Evolutionary conservation across 2,888 invertebrate species (phyloP), one percentile per base, ranked within the genome.

Genomic region (Exocentrus adspersus): DNA sequence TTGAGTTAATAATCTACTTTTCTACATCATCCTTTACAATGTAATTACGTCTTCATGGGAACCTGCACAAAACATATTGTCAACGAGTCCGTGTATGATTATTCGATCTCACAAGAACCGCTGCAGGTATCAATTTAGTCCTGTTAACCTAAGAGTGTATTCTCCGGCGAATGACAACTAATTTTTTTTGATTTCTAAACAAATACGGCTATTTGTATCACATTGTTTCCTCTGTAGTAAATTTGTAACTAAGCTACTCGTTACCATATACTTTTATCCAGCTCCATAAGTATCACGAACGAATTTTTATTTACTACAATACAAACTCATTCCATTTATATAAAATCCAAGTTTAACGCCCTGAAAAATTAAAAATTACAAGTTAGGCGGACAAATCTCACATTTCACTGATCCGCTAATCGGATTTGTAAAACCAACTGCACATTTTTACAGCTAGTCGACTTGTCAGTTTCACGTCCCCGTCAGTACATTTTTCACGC

Each of bases 21-120:
- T 62, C 60, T 61, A 46, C 48, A 54, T 60, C 64, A 65, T 62
- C 58, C 50, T 51, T n/a, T 45, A 65, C 60, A 56, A 60, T 59
- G 42, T 65, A 69, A 69, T 69, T 69, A 67, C 63, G 52, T 61
- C 61, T 69, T 69, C 69, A 69, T 69, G 69, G 69, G 69, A 69
- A 63, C 60, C 63, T 53, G 62, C 69, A 69, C 65, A 63, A 54
- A 62, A 60, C 67, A 57, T 63, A 69, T 69, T 69, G 69, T 69
- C 67, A 67, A 67, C 67, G 41, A 52, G 16, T 45, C 42, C 42
- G 58, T 61, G 61, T 65, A 46, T 57, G 59, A 63, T 65, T 68
- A 68, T 68, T 65, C 59, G 63, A 65, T 68, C 60, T 60, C 57
- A n/a, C 37, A 46, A 21, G 43, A 53, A 50, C 48, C 37, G 46